Conservation (phyloP, 2,797 vertebrate species). For the Channallabes apus region DNA sequence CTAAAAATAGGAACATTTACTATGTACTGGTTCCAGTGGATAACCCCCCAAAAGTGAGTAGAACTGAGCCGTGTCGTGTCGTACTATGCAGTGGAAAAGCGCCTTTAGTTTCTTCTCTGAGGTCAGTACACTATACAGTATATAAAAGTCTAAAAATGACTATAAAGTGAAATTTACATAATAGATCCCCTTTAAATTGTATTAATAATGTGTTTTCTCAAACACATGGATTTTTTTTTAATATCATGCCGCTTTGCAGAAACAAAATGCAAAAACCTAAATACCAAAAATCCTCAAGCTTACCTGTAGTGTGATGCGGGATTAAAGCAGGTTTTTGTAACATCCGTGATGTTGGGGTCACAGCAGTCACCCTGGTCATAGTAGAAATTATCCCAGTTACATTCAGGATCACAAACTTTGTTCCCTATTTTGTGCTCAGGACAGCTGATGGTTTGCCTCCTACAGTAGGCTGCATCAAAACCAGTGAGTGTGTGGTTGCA, state of each 20-base stretch:
- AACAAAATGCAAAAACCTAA: background rate
- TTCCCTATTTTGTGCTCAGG: constrained; percentile 86
- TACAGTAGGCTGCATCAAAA: constrained; percentile 90
- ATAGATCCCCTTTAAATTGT: background rate
- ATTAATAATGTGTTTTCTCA: background rate
- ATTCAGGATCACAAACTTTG: constrained; percentile 91
- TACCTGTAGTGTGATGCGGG: constrained; percentile 95
- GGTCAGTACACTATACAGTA: no score
- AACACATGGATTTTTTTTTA: background rate
- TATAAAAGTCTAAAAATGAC: no score
- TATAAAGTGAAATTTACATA: no score
- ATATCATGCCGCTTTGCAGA: background rate
- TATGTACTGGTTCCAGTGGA: no score
- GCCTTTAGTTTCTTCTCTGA: no score
- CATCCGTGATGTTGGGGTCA: constrained; percentile 91
- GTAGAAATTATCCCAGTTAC: constrained; percentile 89
- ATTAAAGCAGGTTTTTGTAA: constrained; percentile 97
- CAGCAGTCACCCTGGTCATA: constrained; percentile 95
- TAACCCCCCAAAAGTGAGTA: no score
- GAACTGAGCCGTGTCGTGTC: no score
- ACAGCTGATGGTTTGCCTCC: constrained; percentile 73
- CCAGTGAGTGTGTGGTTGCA: constrained; percentile 95
- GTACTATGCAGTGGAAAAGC: no score
- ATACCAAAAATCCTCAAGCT: constrained; percentile 44
- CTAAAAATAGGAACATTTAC: no score